Base-by-base conservation (phyloP, 1,140 invertebrate species). In the Drosophila simulans region DNA sequence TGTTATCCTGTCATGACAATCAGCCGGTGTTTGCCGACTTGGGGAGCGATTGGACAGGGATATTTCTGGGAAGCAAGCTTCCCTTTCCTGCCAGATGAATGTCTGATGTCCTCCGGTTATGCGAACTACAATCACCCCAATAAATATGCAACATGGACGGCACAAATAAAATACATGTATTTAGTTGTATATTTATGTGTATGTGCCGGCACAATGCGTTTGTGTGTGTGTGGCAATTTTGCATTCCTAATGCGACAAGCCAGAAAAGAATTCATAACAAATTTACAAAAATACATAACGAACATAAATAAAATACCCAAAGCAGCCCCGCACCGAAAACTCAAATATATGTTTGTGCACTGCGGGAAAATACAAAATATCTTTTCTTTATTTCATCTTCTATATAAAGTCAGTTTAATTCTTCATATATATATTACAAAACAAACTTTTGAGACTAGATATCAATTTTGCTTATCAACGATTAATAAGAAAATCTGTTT, bases 231-330 rank as follows among this genome's bases (percentile, higher is more conserved):
- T 63, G 54, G 78, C 63, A 84, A 77, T 85, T 85, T 86, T 85
- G 81, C 81, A 85, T 85, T 81, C 71, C 68, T 86, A 85, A 85
- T 85, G 81, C 82, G 81, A 85, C 82, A 86, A 86, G 60, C 60
- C 56, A 77, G 54, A 72, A 60, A 60, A 73, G 57, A 74, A 84
- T 85, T 52, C 76, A 84, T 85, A 80, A 77, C 70, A 84, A 79
- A 84, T 85, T 82, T 83, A 77, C 55, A 80, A 53, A 80, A 62
- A 76, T 59, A 60, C 58, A 81, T 49, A 59, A 77, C 82, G 78
- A 86, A 82, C 82, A 86, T 85, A 82, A 85, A 85, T 85, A 86
- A 81, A 75, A 86, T 74, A 43, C 63, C 51, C 58, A 65, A 63
- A 71, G 51, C 57, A 81, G 60, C 63, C n/a, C 1, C 46, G 3